Conservation (phyloP, 2,888 invertebrate species). For the Ceriagrion tenellum region DNA sequence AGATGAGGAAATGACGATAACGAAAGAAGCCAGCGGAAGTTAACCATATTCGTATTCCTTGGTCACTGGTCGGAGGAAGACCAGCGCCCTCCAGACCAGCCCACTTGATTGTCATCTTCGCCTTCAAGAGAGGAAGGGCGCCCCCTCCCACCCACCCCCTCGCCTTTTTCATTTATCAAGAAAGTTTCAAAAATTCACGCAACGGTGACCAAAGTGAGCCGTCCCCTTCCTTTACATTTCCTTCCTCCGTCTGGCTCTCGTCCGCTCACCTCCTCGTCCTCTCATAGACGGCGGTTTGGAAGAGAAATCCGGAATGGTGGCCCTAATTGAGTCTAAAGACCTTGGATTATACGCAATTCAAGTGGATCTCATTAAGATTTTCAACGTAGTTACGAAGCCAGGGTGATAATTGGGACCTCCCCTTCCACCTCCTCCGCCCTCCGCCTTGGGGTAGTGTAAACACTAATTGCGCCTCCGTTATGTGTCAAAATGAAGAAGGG, state of each 20-base stretch:
- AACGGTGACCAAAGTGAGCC: not conserved
- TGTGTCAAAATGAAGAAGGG: conserved; percentile 32
- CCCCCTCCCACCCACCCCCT: no score
- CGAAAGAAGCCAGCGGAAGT: conserved; percentile 42
- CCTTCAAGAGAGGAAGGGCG: not conserved
- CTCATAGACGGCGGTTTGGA: not conserved
- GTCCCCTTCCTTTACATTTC: not conserved
- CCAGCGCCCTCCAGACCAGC: not conserved
- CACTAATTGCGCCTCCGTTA: conserved; percentile 52
- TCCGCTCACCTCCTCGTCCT: not conserved
- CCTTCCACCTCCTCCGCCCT: not conserved
- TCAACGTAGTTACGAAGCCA: not conserved
- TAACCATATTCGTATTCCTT: conserved; percentile 31
- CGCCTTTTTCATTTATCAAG: not conserved
- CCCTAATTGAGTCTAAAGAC: conserved; percentile 51
- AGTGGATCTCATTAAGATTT: conserved; percentile 37
- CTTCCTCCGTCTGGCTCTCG: not conserved
- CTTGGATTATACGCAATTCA: conserved; percentile 46
- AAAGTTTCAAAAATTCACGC: conserved; percentile 26
- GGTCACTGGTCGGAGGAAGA: conserved; percentile 31
- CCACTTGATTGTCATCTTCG: conserved; percentile 18
- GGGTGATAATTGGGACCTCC: conserved; percentile 38
- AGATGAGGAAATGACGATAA: conserved; percentile 8
- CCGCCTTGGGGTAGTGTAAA: conserved; percentile 20
- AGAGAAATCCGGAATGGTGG: not conserved